Evolutionary conservation across 2,797 vertebrate species (phyloP).

Genomic region (Momotus momota): DNA sequence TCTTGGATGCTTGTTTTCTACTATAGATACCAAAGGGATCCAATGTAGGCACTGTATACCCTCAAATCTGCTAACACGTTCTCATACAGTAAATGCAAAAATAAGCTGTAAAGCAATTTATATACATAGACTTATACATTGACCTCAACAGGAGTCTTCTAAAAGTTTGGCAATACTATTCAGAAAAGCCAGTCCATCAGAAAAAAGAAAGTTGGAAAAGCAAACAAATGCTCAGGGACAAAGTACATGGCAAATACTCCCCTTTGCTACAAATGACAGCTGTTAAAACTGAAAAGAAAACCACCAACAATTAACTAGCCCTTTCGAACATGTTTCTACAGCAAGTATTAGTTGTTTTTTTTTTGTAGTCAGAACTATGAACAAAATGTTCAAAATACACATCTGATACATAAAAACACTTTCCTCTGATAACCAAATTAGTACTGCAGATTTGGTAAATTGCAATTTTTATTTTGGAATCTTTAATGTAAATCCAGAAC

Average conservation of each 20-base stretch:
- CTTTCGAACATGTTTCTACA: background rate
- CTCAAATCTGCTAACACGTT: background rate
- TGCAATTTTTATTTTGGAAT: background rate
- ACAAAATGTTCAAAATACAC: background rate
- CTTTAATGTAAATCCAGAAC: background rate
- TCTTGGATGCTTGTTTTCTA: background rate
- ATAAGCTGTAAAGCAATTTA: background rate
- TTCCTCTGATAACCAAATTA: background rate
- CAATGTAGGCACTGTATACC: rapidly evolving
- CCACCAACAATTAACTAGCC: background rate
- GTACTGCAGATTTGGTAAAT: background rate
- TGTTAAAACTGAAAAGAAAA: background rate
- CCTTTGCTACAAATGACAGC: background rate
- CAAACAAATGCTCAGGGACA: background rate
- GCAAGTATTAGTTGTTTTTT: background rate
- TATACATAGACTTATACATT: background rate
- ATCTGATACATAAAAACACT: background rate
- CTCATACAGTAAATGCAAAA: background rate
- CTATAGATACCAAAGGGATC: background rate
- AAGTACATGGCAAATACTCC: background rate
- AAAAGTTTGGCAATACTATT: background rate
- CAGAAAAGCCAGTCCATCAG: background rate
- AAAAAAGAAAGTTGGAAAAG: conserved; percentile 13
- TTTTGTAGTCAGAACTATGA: background rate
- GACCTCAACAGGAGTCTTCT: background rate